Percentiles rank a stretch among this genome's conserved stretches.
phyloP scores from a whole-genome alignment of 2,113 vertebrate species.

The Sminthopsis crassicaudata region DNA sequence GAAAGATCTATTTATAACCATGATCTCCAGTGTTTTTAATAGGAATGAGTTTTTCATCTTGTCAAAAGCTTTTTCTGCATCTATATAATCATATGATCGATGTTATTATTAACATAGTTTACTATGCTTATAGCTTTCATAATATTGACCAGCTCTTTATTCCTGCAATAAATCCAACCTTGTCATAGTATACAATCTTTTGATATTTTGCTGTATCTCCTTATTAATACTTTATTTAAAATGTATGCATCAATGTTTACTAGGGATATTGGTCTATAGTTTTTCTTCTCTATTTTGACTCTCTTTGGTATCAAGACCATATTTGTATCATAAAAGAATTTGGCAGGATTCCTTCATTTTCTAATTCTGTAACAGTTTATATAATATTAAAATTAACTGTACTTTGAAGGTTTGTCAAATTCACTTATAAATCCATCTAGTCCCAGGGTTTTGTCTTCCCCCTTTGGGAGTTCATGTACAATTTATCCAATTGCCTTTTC shows the following conservation, averaged over 20 bases:
- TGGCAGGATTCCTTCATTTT: not conserved
- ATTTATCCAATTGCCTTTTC: not conserved
- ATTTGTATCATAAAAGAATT: not conserved
- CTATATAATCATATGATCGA: not conserved
- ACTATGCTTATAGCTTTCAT: not conserved
- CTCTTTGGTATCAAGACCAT: not conserved
- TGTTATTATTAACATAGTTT: not conserved
- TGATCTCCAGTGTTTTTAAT: not conserved
- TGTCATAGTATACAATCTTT: not conserved
- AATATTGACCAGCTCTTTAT: not conserved
- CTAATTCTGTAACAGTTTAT: not conserved
- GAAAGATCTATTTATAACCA: not conserved
- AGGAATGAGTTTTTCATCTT: not conserved
- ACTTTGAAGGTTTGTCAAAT: not conserved
- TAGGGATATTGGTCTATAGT: not conserved
- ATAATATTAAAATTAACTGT: not conserved
- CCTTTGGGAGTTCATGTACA: not conserved
- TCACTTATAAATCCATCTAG: not conserved
- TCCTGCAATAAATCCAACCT: not conserved
- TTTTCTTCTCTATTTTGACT: not conserved
- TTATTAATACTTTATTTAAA: not conserved
- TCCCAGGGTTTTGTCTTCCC: not conserved
- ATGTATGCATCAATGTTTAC: not conserved
- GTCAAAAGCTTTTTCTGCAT: not conserved
- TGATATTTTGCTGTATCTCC: not conserved